Conservation (phyloP, 2,797 vertebrate species). For the Alcedo atthis region DNA sequence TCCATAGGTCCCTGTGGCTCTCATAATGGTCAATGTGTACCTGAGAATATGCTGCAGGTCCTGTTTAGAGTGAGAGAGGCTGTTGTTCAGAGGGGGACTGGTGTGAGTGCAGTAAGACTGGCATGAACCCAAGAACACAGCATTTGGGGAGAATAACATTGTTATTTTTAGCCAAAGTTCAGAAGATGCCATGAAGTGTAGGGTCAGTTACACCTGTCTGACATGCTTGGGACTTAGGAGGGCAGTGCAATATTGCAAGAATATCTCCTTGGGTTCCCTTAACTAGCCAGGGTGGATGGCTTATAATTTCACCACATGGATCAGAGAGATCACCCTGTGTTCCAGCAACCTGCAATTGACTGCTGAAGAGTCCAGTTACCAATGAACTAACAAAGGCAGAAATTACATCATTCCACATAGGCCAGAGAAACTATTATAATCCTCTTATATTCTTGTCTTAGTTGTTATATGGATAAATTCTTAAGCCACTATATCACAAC, state of each 20-base stretch:
- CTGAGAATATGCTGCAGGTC: background rate
- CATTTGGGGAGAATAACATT: background rate
- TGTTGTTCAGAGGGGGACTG: accelerated
- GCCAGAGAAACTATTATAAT: background rate
- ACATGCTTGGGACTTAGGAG: too few relatives aligned
- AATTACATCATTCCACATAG: background rate
- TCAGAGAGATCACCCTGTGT: background rate
- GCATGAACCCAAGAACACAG: background rate
- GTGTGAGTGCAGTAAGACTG: background rate
- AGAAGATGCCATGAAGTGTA: background rate
- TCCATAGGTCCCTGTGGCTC: background rate
- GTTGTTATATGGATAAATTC: background rate
- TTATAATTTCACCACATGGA: background rate
- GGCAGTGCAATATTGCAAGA: background rate
- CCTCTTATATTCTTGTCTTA: background rate
- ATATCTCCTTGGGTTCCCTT: background rate
- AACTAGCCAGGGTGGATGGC: too few relatives aligned
- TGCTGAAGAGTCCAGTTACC: background rate
- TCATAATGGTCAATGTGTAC: background rate
- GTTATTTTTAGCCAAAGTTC: background rate
- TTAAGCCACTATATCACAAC: background rate
- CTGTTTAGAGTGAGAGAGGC: background rate
- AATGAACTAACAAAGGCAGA: background rate
- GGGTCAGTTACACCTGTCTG: background rate
- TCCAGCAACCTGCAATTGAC: background rate